Conservation (phyloP, 2,888 invertebrate genomes). For the Deilephila elpenor region DNA sequence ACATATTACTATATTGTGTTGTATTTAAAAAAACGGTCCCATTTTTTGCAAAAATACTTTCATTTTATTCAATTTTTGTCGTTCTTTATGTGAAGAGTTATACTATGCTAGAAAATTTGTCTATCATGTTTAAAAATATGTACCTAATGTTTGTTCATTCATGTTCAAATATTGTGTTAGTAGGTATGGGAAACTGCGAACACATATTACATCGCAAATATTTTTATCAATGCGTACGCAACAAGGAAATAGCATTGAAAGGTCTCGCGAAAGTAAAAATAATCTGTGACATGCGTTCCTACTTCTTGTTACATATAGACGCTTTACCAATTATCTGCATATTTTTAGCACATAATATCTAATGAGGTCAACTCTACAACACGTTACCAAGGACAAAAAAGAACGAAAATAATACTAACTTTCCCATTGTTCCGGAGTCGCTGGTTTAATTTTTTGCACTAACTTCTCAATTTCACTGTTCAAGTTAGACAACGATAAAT, state of each 20-base stretch:
- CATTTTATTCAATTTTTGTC: too few species aligned
- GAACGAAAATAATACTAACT: constrained; percentile 59
- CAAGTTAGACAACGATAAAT: constrained; percentile 68
- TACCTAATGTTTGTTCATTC: background rate
- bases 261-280: constrained; percentile 1
- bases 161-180: background rate
- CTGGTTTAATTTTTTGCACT: constrained; percentile 68
- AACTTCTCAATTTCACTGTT: constrained; percentile 73
- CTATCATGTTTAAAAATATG: background rate
- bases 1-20: too few species aligned
- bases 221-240: constrained; percentile 22
- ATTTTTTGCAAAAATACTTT: too few species aligned
- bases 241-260: background rate
- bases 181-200: background rate
- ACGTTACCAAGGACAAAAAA: background rate
- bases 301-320: background rate
- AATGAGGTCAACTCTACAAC: background rate
- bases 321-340: background rate
- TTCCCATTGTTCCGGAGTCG: constrained; percentile 74
- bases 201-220: background rate
- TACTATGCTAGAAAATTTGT: background rate
- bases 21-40: too few species aligned
- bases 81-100: background rate
- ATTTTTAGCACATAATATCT: background rate
- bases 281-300: background rate